These are phyloP conservation scores for Ailuropoda melanoleuca DNA, from an alignment of 2,113 vertebrate species.

Conservation along the genomic window DNA sequence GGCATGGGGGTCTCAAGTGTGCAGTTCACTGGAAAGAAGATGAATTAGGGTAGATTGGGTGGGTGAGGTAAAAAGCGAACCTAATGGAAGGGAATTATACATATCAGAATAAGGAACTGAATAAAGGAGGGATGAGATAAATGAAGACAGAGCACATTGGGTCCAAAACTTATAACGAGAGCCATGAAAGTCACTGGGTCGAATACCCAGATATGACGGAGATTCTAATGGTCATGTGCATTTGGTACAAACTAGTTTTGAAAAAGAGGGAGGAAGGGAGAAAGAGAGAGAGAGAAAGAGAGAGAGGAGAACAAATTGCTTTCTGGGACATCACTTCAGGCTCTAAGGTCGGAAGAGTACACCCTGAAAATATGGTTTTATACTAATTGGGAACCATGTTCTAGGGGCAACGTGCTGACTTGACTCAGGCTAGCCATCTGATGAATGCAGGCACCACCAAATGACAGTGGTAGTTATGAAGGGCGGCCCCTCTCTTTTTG, in stretches of 20 bases:
- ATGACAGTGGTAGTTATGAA: not conserved
- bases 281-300: no score
- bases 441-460: fast-evolving
- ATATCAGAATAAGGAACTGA: not conserved
- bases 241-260: not conserved
- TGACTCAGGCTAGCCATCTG: not conserved
- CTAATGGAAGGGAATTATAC: not conserved
- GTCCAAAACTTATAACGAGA: fast-evolving
- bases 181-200: not conserved
- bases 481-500: not conserved
- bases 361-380: not conserved
- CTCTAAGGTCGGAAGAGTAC: not conserved
- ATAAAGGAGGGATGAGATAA: not conserved
- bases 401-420: fast-evolving
- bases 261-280: not conserved
- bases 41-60: not conserved
- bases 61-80: fast-evolving
- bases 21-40: not conserved
- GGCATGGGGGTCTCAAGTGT: fast-evolving
- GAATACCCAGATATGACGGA: not conserved
- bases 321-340: not conserved
- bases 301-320: not conserved
- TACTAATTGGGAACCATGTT: fast-evolving
- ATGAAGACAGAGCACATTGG: fast-evolving
- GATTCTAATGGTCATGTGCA: not conserved